Evolutionary conservation across 2,113 vertebrate genomes (phyloP).

Genomic region (Microcebus murinus): DNA sequence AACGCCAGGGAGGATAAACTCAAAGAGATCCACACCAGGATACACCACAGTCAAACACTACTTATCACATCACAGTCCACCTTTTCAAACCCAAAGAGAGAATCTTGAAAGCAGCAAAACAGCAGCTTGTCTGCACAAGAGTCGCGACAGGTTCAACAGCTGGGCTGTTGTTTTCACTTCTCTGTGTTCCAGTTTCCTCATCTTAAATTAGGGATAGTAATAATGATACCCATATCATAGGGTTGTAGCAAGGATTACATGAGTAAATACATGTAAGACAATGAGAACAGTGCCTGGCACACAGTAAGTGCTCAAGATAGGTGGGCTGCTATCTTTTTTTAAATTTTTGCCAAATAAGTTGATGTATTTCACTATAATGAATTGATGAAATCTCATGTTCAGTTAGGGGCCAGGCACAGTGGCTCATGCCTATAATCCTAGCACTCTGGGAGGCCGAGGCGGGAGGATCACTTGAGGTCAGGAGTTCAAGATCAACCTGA

Average conservation of each 20-base stretch:
- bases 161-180: background rate
- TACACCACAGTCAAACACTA: background rate
- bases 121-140: background rate
- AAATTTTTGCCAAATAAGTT: background rate
- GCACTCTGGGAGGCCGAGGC: no score
- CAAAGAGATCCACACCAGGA: background rate
- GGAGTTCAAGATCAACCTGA: no score
- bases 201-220: background rate
- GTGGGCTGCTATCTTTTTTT: background rate
- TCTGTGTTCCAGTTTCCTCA: background rate
- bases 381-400: background rate
- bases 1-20: background rate
- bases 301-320: background rate
- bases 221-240: no score
- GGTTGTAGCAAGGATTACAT: background rate
- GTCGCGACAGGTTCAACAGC: background rate
- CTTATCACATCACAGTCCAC: background rate
- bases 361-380: background rate
- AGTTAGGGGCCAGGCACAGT: background rate
- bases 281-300: background rate
- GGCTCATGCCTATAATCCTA: no score
- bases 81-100: background rate
- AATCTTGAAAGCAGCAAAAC: background rate
- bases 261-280: background rate
- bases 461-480: no score